Evolutionary conservation across 2,888 invertebrate genomes (phyloP).

Genomic region (Malachius bipustulatus): DNA sequence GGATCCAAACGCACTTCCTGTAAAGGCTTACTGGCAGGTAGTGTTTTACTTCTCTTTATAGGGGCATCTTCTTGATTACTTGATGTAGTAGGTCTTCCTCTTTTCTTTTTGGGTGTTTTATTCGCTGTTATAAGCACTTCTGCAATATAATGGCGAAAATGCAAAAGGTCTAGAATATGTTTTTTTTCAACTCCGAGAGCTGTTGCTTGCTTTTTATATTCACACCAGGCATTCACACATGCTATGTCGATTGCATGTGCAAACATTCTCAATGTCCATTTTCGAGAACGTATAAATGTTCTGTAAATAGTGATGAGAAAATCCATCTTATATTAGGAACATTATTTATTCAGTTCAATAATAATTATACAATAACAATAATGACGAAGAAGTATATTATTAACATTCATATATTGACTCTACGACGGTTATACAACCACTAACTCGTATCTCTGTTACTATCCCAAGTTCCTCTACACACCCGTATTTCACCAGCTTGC

Average conservation of each 20-base stretch:
- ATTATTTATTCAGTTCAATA: too few relatives aligned
- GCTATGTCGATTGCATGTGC: slow-evolving; percentile 18
- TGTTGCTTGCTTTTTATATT: background rate
- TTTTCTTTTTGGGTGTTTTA: background rate
- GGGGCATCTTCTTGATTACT: background rate
- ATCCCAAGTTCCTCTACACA: too few relatives aligned
- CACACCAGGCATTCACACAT: slow-evolving; percentile 16
- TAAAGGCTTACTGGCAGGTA: background rate
- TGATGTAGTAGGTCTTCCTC: background rate
- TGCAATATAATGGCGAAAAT: background rate
- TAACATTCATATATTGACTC: too few relatives aligned
- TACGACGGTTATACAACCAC: too few relatives aligned
- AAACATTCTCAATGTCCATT: slow-evolving; percentile 16
- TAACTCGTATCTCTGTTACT: too few relatives aligned
- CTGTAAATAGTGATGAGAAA: slow-evolving; percentile 3
- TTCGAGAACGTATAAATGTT: slow-evolving; percentile 13
- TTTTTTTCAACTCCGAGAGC: background rate
- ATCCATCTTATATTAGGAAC: too few relatives aligned
- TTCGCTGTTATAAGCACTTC: background rate
- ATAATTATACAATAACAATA: too few relatives aligned
- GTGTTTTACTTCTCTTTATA: background rate
- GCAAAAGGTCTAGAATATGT: slow-evolving; percentile 4
- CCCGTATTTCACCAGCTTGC: too few relatives aligned
- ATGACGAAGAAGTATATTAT: too few relatives aligned
- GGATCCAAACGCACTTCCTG: background rate